Conservation (phyloP, 1,140 invertebrate species). For the Anastrepha ludens region DNA sequence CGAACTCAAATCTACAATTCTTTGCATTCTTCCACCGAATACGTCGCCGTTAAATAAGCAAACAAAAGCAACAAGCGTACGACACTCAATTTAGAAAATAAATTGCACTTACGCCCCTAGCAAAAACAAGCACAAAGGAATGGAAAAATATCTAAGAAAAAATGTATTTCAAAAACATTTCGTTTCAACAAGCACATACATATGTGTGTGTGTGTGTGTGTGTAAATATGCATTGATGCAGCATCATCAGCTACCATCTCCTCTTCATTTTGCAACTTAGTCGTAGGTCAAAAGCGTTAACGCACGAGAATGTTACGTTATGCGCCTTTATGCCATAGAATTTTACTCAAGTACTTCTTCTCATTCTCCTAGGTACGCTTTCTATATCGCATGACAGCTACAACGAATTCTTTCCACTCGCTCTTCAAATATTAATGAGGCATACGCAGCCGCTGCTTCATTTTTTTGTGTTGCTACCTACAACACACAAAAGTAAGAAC, state of each 20-base stretch:
- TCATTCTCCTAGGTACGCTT: background rate
- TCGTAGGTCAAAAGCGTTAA: slow-evolving; percentile 2
- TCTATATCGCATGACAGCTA: slow-evolving; percentile 21
- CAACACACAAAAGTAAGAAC: background rate
- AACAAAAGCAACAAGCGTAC: background rate
- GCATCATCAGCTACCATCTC: background rate
- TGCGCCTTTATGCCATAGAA: slow-evolving; percentile 2
- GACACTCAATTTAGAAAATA: slow-evolving; percentile 24
- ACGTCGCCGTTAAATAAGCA: background rate
- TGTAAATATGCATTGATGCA: background rate
- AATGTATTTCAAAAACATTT: background rate
- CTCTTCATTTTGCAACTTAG: background rate
- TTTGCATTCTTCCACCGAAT: background rate
- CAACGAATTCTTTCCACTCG: slow-evolving; percentile 22
- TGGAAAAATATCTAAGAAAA: background rate
- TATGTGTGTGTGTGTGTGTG: too few relatives aligned
- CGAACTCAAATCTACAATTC: background rate
- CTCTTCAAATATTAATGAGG: slow-evolving; percentile 46
- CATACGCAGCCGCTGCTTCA: background rate
- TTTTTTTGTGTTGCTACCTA: background rate
- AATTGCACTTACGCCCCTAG: background rate
- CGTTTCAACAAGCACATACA: background rate
- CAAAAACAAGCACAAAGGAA: background rate
- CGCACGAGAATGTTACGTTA: slow-evolving; percentile 19
- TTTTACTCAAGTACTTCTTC: background rate